Conservation (phyloP, 2,797 vertebrate species). For the Macropodus opercularis region DNA sequence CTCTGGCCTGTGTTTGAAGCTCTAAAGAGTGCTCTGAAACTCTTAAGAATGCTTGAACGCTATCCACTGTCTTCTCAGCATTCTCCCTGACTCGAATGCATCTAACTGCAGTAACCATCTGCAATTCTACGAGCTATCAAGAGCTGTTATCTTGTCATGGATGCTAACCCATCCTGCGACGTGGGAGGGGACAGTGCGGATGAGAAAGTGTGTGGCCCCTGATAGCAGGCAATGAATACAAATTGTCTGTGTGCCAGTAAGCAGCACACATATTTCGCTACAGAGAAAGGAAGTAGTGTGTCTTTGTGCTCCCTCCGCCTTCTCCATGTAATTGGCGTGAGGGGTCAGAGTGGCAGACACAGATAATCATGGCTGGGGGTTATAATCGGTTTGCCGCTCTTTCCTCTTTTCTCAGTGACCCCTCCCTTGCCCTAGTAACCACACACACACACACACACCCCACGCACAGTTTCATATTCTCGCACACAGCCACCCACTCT, state of each 20-base stretch:
- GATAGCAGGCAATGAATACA: conserved; percentile 50
- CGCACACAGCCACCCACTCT: not conserved
- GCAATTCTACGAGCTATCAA: conserved; percentile 49
- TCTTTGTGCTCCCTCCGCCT: conserved; percentile 20
- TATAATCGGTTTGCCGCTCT: conserved; percentile 50
- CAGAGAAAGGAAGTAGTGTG: conserved; percentile 20
- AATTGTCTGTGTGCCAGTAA: conserved; percentile 22
- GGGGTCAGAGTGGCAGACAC: conserved; percentile 57
- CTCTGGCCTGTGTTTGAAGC: conserved; percentile 12
- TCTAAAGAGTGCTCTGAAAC: conserved; percentile 19
- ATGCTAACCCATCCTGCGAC: conserved; percentile 26
- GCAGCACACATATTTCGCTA: conserved; percentile 32
- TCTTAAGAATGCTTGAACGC: conserved; percentile 35
- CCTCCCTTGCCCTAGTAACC: conserved; percentile 15
- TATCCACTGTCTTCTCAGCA: conserved; percentile 41
- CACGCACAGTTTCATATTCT: not conserved
- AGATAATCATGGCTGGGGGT: conserved; percentile 65
- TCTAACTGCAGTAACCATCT: conserved; percentile 44
- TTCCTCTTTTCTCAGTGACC: conserved; percentile 7
- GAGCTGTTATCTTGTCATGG: conserved; percentile 54
- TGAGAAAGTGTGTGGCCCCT: conserved; percentile 34
- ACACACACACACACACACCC: not conserved
- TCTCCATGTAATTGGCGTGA: conserved; percentile 68
- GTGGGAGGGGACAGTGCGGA: conserved; percentile 25
- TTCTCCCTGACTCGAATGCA: conserved; percentile 22